Base-by-base conservation (phyloP, 92 coral and sea anemone genomes). In the Epizoanthus illoricatus region DNA sequence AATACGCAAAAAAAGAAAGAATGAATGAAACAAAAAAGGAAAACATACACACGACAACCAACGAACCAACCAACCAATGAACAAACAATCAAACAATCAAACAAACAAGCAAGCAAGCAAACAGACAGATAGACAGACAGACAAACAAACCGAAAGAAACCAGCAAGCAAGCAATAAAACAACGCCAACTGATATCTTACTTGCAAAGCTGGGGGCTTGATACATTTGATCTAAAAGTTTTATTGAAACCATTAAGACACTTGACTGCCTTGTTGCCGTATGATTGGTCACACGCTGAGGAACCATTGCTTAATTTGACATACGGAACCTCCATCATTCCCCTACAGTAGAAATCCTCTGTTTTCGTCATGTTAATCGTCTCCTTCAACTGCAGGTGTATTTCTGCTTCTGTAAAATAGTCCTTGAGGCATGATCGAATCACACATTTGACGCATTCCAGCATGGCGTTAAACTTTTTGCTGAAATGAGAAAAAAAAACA, bases 361-460 rank as follows among this genome's bases (percentile, higher is more conserved):
- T 82, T 23, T 47, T 79, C 17, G 85, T 88, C 59, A 28, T 84
- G 64, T 80, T 85, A 42, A 56, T 12, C 18, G 74, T 78, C 20
- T 88, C 64, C 20, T 88, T 80, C 55, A 84, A 49, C 57, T 81
- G 85, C 11, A 74, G 17, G 42, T 73, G 13, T 18, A 85, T 57
- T 20, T 72, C 88, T 1, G 71, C n/a, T 4, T 85, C 84, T 7
- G 76, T 23, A 45, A 57, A 72, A 71, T 84, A 57, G 45, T 57
- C 75, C 73, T 57, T 45, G 20, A 88, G 83, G 19, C 91, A 88
- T 18, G 88, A 84, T 40, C 88, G 88, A 21, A 88, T 84, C 73
- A 88, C 87, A 57, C 91, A 84, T 16, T 79, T 85, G 36, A 88
- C 76, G 24, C 91, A 88, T n/a, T 88, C 88, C 59, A 79, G 80